Evolutionary conservation across 92 coral and sea anemone genomes (phyloP).

Genomic region (Ricordea florida): DNA sequence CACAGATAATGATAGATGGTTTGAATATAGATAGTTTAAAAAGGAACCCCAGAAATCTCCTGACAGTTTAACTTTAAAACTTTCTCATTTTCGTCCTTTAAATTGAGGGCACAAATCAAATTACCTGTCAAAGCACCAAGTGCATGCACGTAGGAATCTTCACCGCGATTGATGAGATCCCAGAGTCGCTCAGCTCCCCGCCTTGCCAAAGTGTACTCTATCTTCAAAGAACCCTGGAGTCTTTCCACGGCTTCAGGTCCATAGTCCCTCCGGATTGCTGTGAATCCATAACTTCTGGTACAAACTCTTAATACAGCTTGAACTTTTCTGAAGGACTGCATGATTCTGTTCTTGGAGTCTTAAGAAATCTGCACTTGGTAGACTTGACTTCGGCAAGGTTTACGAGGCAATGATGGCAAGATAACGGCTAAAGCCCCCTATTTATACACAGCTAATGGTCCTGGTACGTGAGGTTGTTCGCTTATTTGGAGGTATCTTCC

Average conservation of each 20-base stretch:
- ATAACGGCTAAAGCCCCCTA: not conserved
- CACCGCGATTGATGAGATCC: conserved; percentile 74
- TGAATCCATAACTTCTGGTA: conserved; percentile 74
- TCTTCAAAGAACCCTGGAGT: conserved; percentile 77
- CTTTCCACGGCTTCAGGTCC: conserved; percentile 77
- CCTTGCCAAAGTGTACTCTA: conserved; percentile 87
- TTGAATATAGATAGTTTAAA: not conserved
- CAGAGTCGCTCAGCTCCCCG: conserved; percentile 87
- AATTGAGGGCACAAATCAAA: not conserved
- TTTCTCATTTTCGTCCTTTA: no score
- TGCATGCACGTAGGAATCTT: conserved; percentile 74
- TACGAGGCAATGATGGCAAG: not conserved
- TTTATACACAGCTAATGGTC: not conserved
- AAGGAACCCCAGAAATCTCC: not conserved
- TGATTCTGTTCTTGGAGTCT: not conserved
- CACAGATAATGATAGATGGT: not conserved
- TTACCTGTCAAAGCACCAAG: conserved; percentile 96
- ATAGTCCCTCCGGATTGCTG: conserved; percentile 88
- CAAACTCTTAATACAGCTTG: conserved; percentile 34
- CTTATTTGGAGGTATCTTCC: conserved; percentile 24
- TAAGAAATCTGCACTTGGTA: not conserved
- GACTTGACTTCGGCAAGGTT: not conserved
- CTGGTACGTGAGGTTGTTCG: not conserved
- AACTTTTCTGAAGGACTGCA: not conserved
- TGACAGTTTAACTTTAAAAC: not conserved